These are phyloP conservation scores for Epizoanthus stellaris DNA, from an alignment of 92 coral and sea anemone genomes.

Conservation along the genomic window DNA sequence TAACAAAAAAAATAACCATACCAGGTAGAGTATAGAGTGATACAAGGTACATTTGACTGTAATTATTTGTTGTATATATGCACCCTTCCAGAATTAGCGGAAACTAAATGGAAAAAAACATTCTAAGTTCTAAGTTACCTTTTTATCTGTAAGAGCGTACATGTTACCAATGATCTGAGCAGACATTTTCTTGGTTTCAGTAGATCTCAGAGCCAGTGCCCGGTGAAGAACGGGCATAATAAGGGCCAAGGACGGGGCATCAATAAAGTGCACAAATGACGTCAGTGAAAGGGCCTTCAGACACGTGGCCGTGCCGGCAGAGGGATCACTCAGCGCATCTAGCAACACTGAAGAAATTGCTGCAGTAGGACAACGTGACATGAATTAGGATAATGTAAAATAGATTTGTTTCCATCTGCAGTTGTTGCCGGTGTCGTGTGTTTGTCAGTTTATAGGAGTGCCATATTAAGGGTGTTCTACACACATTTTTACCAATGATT, in stretches of 20 bases:
- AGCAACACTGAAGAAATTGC: slow-evolving; percentile 93
- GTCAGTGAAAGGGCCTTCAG: slow-evolving; percentile 89
- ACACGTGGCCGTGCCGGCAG: slow-evolving; percentile 89
- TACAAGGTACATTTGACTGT: neutral
- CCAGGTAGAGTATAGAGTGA: neutral
- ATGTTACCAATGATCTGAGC: slow-evolving; percentile 97
- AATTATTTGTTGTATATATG: too few relatives aligned
- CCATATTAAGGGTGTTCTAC: too few relatives aligned
- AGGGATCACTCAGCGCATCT: slow-evolving; percentile 97
- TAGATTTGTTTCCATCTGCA: too few relatives aligned
- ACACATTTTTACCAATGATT: too few relatives aligned
- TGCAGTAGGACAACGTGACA: slow-evolving; percentile 18
- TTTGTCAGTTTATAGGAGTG: too few relatives aligned
- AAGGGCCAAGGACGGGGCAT: slow-evolving; percentile 95
- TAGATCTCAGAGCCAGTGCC: slow-evolving; percentile 90
- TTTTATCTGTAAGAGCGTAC: slow-evolving; percentile 95
- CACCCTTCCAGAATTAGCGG: too few relatives aligned
- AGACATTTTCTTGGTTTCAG: slow-evolving; percentile 99
- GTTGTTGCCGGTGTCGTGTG: too few relatives aligned
- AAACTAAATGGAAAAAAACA: neutral
- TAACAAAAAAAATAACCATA: too few relatives aligned
- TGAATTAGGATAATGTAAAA: too few relatives aligned
- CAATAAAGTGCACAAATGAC: slow-evolving; percentile 97
- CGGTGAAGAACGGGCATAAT: slow-evolving; percentile 99
- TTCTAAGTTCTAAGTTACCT: slow-evolving; percentile 57